Evolutionary conservation across 2,113 vertebrate species (phyloP), one percentile per base, ranked within the genome.

Genomic region (Clarias macrocephalus): DNA sequence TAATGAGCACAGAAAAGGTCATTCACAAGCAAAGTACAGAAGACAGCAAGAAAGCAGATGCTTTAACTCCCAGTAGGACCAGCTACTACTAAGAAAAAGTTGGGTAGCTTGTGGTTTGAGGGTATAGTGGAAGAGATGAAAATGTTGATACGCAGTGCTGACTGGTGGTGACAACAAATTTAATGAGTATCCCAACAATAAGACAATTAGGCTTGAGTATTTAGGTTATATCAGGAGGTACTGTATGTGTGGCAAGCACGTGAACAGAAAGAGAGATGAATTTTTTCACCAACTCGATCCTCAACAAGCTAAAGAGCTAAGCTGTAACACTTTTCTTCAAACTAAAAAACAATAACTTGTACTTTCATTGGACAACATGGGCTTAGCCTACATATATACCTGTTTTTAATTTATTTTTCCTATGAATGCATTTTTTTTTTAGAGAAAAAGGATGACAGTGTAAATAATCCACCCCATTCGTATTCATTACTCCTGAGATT

Each of bases 1-100:
- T 80, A 80, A 80, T 33, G 77, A 59, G 77, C 54, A 59, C 3
- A 33, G 77, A 28, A 80, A 80, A 80, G 77, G 77, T 80, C 54
- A 80, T 59, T 30, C 54, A 79, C 52, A 57, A 54, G 52, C n/a
- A 30, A 56, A 79, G 75, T 56, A 79, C 52, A 79, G 76, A 30
- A 16, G 52, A 57, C 52, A 48, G 42, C 42, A n/a, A 54, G 23
- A 76, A 52, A 25, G 54, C 73, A 19, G 48, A 56, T 57, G 54
- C 76, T 30, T 79, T 30, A 57, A 79, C 57, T 79, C 7, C 75
- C 52, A 52, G 76, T 30, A 10, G 15, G n/a, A n/a, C 25, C 48
- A 77, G 28, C 48, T 8, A 28, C n/a, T 25, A 77, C 48, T 15
- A 52, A 7, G 48, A 3, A 23, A 23, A 21, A 23, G 7, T 0